Base-by-base conservation (phyloP, 2,888 invertebrate genomes). In the Cyaniris semiargus region DNA sequence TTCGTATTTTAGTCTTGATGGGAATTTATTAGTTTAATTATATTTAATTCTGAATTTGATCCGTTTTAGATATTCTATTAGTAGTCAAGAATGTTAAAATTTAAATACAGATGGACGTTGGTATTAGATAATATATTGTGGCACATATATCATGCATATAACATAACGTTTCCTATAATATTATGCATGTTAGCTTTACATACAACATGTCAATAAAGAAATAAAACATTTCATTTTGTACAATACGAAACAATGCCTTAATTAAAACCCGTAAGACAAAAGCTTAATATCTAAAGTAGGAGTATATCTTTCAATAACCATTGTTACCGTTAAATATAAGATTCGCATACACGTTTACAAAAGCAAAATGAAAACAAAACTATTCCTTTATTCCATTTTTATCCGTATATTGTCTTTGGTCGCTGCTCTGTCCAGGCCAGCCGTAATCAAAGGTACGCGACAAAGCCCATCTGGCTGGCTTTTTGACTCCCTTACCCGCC, bases 391-490 rank as follows among this genome's bases (percentile, higher is more conserved):
- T 84, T 83, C 82, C 81, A 84, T 85, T 86, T 83, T 83, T 83
- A 81, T 83, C 82, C 81, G 80, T 80, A 82, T 82, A 85, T 85
- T 85, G 85, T 85, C 84, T 85, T 83, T 83, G 81, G 81, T 78
- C 76, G 78, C 79, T 80, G 79, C 78, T 80, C 80, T 83, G 84
- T 83, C 83, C 83, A 83, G 83, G 82, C 84, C 85, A 85, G 81
- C 79, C 81, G 90, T 93, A 93, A 93, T 93, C 92, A 93, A 92
- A 93, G 91, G 90, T 89, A 87, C 87, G 89, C 86, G 84, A 91
- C 91, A 91, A 92, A 92, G 90, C 86, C 88, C 85, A 88, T 89
- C 87, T 88, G 72, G 72, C 86, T 81, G 85, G 86, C 88, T 90
- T 91, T 92, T 89, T 88, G 89, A 88, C 86, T 86, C 88, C 88